phyloP scores from a whole-genome alignment of 2,113 vertebrate genomes.

The Chaenogobius annularis region DNA sequence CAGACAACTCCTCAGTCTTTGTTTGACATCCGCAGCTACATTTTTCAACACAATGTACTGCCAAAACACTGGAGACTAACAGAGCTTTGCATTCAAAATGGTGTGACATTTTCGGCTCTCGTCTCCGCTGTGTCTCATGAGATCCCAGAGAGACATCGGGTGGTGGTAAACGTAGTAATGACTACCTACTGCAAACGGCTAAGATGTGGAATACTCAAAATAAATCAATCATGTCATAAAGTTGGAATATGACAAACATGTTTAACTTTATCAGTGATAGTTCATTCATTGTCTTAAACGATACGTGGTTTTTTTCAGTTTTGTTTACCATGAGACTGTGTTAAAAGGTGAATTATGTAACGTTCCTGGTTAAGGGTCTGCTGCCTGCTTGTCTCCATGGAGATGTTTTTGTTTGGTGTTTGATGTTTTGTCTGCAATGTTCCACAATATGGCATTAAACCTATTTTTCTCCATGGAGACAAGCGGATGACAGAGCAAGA shows the following conservation, averaged over 20 bases:
- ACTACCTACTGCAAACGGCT: neutral
- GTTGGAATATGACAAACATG: neutral
- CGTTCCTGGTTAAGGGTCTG: too few species aligned
- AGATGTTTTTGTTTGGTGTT: too few species aligned
- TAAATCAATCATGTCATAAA: too few species aligned
- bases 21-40: slow-evolving; percentile 57
- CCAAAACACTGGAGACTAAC: slow-evolving; percentile 21
- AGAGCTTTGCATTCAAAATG: slow-evolving; percentile 44
- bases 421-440: too few species aligned
- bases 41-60: slow-evolving; percentile 37
- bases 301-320: neutral
- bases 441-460: too few species aligned
- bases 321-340: too few species aligned
- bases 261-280: neutral
- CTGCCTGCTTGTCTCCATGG: too few species aligned
- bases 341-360: too few species aligned
- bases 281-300: neutral
- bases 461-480: too few species aligned
- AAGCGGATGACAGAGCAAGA: too few species aligned
- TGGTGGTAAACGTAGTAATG: neutral
- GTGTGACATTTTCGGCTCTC: slow-evolving; percentile 37
- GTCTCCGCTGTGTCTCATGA: neutral
- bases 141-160: neutral
- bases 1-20: slow-evolving; percentile 64
- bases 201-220: neutral